Evolutionary conservation across 2,888 invertebrate species (phyloP).

Genomic region (Athalia rosae): DNA sequence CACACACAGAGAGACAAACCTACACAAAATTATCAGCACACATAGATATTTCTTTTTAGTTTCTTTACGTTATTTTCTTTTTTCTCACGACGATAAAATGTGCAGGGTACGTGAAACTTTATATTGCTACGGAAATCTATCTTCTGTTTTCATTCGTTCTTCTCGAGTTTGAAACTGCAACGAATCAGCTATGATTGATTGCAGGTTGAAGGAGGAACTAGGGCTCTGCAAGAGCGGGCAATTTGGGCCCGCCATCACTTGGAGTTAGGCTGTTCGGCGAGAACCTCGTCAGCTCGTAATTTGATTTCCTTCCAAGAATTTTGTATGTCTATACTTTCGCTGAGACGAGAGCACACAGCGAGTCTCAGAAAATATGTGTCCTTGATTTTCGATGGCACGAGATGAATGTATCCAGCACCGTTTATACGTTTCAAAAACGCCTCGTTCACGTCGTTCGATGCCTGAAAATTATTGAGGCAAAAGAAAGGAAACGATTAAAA

Average conservation of each 20-base stretch:
- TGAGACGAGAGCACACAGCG: slow-evolving; percentile 91
- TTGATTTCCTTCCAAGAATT: slow-evolving; percentile 92
- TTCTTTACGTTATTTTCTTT: too few species aligned
- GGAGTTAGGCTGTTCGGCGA: slow-evolving; percentile 72
- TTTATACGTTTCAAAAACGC: slow-evolving; percentile 88
- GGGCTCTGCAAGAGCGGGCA: slow-evolving; percentile 66
- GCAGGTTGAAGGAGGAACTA: slow-evolving; percentile 68
- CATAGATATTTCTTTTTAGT: too few species aligned
- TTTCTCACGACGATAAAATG: too few species aligned
- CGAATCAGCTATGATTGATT: slow-evolving; percentile 65
- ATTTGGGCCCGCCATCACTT: slow-evolving; percentile 73
- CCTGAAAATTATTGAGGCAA: slow-evolving; percentile 72
- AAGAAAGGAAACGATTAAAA: slow-evolving; percentile 47
- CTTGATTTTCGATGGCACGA: slow-evolving; percentile 92
- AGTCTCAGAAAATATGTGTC: slow-evolving; percentile 91
- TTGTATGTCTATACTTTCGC: slow-evolving; percentile 87
- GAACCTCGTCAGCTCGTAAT: slow-evolving; percentile 82
- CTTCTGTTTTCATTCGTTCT: background rate
- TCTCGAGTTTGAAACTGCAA: background rate
- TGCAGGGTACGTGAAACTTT: too few species aligned
- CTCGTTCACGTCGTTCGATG: slow-evolving; percentile 88
- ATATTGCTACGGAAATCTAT: background rate
- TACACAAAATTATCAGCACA: too few species aligned
- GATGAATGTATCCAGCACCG: slow-evolving; percentile 91
- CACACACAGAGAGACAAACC: too few species aligned